Percentiles rank a stretch among this genome's conserved stretches.
Evolutionary conservation across 92 coral and sea anemone genomes (phyloP).

Genomic region (Chrysogorgia sp.): DNA sequence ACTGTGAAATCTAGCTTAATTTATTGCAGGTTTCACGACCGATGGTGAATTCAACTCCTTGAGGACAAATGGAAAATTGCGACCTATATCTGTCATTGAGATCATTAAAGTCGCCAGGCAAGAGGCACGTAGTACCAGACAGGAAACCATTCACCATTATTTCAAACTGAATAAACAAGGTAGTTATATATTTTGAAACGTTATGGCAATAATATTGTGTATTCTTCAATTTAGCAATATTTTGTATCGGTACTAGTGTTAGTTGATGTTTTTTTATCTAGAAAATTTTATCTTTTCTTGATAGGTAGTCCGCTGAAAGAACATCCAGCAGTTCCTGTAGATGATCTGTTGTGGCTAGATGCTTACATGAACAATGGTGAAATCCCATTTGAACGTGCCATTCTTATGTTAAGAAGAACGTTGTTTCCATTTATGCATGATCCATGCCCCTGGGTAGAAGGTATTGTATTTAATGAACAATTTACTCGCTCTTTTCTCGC

Average conservation of each 20-base stretch:
- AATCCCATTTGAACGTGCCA: constrained; percentile 4
- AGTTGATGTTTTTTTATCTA: too few species aligned
- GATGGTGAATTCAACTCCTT: constrained; percentile 41
- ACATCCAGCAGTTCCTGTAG: constrained; percentile 60
- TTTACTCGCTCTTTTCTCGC: constrained; percentile 9
- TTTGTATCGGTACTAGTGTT: constrained; percentile 13
- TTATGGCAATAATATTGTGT: constrained; percentile 12
- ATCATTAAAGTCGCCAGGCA: constrained; percentile 36
- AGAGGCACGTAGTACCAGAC: constrained; percentile 35
- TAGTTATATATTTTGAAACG: constrained; percentile 6
- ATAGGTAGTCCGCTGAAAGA: constrained; percentile 49
- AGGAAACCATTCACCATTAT: constrained; percentile 15
- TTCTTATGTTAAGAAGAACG: constrained; percentile 26
- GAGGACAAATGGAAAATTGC: constrained; percentile 27
- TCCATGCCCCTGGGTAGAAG: constrained; percentile 61
- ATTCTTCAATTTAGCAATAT: constrained; percentile 3
- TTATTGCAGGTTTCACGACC: constrained; percentile 21
- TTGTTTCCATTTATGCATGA: constrained; percentile 55
- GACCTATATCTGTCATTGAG: constrained; percentile 53
- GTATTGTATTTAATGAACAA: constrained; percentile 6
- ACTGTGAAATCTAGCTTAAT: neutral
- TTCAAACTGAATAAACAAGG: constrained; percentile 35
- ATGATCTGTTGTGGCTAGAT: constrained; percentile 50
- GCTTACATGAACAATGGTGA: constrained; percentile 26
- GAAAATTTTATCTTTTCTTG: neutral